Evolutionary conservation across 2,888 invertebrate genomes (phyloP).

Genomic region (Mechanitis mazaeus): DNA sequence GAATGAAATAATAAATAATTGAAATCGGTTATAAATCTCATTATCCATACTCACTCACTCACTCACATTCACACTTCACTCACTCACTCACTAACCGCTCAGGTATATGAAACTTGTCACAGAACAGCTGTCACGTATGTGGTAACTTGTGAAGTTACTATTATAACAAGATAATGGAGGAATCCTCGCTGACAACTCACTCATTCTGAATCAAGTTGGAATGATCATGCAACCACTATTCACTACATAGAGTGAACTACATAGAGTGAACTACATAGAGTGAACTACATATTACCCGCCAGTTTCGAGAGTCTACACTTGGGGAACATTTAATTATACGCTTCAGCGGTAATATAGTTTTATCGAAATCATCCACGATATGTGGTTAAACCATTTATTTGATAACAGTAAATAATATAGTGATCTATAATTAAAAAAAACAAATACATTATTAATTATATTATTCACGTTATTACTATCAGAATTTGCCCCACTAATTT

Average conservation of each 20-base stretch:
- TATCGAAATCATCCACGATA: too few relatives aligned
- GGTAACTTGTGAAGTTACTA: slow-evolving; percentile 1
- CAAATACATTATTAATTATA: too few relatives aligned
- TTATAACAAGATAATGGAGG: slow-evolving; percentile 15
- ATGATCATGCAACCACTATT: slow-evolving; percentile 30
- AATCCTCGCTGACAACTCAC: slow-evolving; percentile 13
- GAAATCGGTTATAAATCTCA: too few relatives aligned
- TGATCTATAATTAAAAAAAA: too few relatives aligned
- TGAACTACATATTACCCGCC: slow-evolving; percentile 31
- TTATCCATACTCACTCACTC: too few relatives aligned
- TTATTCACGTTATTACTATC: too few relatives aligned
- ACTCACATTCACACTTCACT: too few relatives aligned
- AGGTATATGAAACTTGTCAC: neutral
- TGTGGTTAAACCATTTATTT: too few relatives aligned
- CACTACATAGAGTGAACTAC: slow-evolving; percentile 29
- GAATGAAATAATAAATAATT: too few relatives aligned
- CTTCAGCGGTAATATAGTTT: too few relatives aligned
- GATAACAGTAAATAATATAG: too few relatives aligned
- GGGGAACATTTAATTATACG: neutral
- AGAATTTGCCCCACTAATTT: too few relatives aligned
- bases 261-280: slow-evolving; percentile 25
- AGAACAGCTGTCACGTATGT: slow-evolving; percentile 7
- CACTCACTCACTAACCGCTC: neutral
- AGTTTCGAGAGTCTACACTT: slow-evolving; percentile 29
- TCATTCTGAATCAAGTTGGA: slow-evolving; percentile 22